Evolutionary conservation across 2,888 invertebrate species (phyloP), one percentile per base, ranked within the genome.

Genomic region (Nycteola revayana): DNA sequence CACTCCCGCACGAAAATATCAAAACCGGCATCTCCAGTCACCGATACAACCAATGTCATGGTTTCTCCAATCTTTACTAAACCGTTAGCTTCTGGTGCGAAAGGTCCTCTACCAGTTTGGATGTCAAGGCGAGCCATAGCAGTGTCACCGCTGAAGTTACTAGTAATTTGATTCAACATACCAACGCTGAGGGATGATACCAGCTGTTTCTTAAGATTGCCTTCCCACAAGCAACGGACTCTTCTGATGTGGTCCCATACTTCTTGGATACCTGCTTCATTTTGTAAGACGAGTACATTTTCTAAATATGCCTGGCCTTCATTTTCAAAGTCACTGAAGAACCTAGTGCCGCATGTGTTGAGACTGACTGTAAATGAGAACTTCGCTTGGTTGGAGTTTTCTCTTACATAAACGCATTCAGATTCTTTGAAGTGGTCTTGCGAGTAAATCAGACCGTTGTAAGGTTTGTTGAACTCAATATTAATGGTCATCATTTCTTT

Each of bases 71-170:
- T 95, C 75, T 94, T 94, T 4, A 95, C 93, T 21, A 95, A 84
- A 0, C 95, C 95, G 46, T 92, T 92, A 0, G 94, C 95, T 32
- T 93, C 91, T 2, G 92, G 92, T 1, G 94, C 94, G 58, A 94
- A 93, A 9, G 95, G 95, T 36, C 95, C 95, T 62, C 91, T 90
- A 3, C 95, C 95, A 18, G 91, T 80, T 75, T 94, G 94, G 34
- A 95, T 94, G 50, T 95, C 95, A 29, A 95, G 79, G 43, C 92
- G 91, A 3, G 95, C 95, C 77, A 93, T 93, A 0, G 94, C 95
- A 0, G 95, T 94, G 49, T 95, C 95, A n/a, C 95, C 95, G 51
- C 94, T 94, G 75, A 95, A 95, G 30, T 95, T 94, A 36, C 95
- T 93, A 6, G 94, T 93, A 53, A 95, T 93, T 66, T 94, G 94